These are phyloP conservation scores for Andrena chrysosceles DNA, from an alignment of 2,888 invertebrate genomes.

Conservation along the genomic window DNA sequence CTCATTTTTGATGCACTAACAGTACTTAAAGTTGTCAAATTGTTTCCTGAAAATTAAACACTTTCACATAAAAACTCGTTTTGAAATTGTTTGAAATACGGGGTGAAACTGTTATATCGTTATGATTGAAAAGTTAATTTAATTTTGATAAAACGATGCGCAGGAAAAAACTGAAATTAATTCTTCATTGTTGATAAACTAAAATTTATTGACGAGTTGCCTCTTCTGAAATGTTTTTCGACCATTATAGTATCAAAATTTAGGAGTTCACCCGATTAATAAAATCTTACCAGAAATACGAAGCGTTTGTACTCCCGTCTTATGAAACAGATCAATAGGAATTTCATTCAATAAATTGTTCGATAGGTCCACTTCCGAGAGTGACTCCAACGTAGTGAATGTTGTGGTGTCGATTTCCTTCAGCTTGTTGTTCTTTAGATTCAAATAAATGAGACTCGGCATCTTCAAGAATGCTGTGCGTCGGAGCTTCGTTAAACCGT, in stretches of 20 bases:
- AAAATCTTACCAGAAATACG: slow-evolving; percentile 73
- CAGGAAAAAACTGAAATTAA: too few relatives aligned
- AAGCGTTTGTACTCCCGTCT: slow-evolving; percentile 89
- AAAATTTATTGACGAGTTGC: too few relatives aligned
- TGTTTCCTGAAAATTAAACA: slow-evolving; percentile 85
- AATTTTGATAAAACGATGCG: too few relatives aligned
- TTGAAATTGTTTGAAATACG: neutral
- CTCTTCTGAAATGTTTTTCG: too few relatives aligned
- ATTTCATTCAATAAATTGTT: slow-evolving; percentile 89
- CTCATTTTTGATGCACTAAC: slow-evolving; percentile 88
- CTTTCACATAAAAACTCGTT: neutral
- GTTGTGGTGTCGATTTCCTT: slow-evolving; percentile 87
- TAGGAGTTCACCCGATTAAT: neutral
- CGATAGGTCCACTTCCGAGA: slow-evolving; percentile 91
- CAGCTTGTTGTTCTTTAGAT: slow-evolving; percentile 89
- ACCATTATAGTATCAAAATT: too few relatives aligned
- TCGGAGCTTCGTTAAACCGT: slow-evolving; percentile 89
- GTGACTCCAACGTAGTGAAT: slow-evolving; percentile 88
- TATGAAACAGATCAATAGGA: slow-evolving; percentile 88
- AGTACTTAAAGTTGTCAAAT: slow-evolving; percentile 88
- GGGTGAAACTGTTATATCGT: too few relatives aligned
- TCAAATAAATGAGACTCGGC: slow-evolving; percentile 89
- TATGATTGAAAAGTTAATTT: too few relatives aligned
- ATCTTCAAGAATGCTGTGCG: slow-evolving; percentile 88
- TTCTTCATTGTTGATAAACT: too few relatives aligned